These are phyloP conservation scores for Micrasema minimum DNA, from an alignment of 1,140 invertebrate species.

Conservation along the genomic window DNA sequence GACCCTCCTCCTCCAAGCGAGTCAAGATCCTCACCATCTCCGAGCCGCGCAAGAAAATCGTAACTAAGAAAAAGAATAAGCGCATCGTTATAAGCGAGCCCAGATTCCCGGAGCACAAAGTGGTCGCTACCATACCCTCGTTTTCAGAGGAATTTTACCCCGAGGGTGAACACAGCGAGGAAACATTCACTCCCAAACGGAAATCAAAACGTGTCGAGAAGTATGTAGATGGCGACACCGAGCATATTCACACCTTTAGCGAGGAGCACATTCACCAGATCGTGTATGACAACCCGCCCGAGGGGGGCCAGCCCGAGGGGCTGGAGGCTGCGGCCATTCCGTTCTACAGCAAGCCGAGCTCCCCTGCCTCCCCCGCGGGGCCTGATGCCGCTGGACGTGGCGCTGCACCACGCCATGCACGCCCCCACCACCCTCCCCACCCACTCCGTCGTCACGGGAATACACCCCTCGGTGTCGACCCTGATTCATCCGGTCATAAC, in stretches of 20 bases:
- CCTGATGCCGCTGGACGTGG: constrained; percentile 39
- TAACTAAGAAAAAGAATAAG: constrained; percentile 57
- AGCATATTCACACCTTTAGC: constrained; percentile 65
- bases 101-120: constrained; percentile 56
- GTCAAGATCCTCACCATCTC: constrained; percentile 61
- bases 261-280: constrained; percentile 66
- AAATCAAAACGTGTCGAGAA: constrained; percentile 65
- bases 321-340: constrained; percentile 11
- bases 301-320: constrained; percentile 17
- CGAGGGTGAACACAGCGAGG: constrained; percentile 56
- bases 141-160: constrained; percentile 66
- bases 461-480: background rate
- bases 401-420: constrained; percentile 38
- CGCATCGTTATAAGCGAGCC: constrained; percentile 55
- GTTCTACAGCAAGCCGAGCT: background rate
- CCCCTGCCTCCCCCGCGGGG: constrained; percentile 11
- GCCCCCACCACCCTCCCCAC: constrained; percentile 47
- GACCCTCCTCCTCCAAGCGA: constrained; percentile 54
- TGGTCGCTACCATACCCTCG: constrained; percentile 57
- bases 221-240: constrained; percentile 65
- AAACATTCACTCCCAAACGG: constrained; percentile 61
- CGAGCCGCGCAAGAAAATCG: constrained; percentile 58
- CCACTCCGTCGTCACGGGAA: background rate
- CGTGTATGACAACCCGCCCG: constrained; percentile 57
- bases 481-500: background rate